These are phyloP conservation scores for Eustalomyia histrio DNA, from an alignment of 2,888 invertebrate genomes.

Conservation along the genomic window DNA sequence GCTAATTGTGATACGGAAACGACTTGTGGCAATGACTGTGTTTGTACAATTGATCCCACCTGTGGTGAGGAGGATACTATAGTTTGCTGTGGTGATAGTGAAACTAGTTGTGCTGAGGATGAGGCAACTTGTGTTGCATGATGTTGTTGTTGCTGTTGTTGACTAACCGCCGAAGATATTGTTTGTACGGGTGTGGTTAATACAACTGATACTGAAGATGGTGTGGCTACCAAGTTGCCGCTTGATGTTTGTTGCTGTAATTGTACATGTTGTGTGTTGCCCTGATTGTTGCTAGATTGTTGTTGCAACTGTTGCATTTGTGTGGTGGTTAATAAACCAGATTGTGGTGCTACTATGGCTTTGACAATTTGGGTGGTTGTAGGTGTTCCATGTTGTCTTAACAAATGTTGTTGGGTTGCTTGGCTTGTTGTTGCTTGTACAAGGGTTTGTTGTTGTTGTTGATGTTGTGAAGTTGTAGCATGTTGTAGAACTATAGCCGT, in stretches of 20 bases:
- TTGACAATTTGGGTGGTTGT: conserved; percentile 76
- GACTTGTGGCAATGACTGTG: conserved; percentile 78
- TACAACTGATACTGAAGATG: conserved; percentile 79
- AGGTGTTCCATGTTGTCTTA: conserved; percentile 75
- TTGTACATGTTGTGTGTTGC: conserved; percentile 62
- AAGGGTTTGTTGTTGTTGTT: conserved; percentile 65
- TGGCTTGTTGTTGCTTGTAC: conserved; percentile 56
- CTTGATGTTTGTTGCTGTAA: conserved; percentile 71
- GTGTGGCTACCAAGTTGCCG: conserved; percentile 70
- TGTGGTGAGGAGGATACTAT: conserved; percentile 74
- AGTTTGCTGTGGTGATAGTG: conserved; percentile 77
- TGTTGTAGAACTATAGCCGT: conserved; percentile 75
- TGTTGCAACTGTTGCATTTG: conserved; percentile 80
- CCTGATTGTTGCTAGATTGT: conserved; percentile 62
- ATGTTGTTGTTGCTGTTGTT: conserved; percentile 54
- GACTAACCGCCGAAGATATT: conserved; percentile 71
- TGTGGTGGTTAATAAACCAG: conserved; percentile 77
- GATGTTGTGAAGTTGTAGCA: conserved; percentile 64
- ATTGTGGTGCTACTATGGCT: conserved; percentile 76
- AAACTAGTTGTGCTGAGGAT: conserved; percentile 76
- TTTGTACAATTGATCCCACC: conserved; percentile 77
- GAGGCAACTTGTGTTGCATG: conserved; percentile 58
- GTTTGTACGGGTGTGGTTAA: conserved; percentile 78
- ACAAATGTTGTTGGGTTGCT: conserved; percentile 66
- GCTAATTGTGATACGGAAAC: conserved; percentile 80